Percentiles rank a stretch among this genome's conserved stretches.
Evolutionary conservation across 2,888 invertebrate species (phyloP).

Genomic region (Netelia inedita): DNA sequence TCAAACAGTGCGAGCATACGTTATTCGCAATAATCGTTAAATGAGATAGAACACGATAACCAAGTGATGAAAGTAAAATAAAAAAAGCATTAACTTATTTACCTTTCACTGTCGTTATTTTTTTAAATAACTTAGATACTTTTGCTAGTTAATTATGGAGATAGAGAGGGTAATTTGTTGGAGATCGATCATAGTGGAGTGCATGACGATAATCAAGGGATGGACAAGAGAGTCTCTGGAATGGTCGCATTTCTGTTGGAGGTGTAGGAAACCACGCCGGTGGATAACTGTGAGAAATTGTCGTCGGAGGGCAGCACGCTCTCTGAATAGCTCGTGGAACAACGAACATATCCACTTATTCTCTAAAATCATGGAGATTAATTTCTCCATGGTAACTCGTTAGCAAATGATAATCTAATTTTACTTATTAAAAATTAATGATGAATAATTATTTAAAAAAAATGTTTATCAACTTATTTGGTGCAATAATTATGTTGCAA

Average conservation of each 20-base stretch:
- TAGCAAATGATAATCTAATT: background rate
- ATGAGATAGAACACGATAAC: slow-evolving; percentile 2
- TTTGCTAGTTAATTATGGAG: background rate
- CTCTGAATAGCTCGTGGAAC: slow-evolving; percentile 13
- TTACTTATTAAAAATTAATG: background rate
- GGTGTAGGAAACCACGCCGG: slow-evolving; percentile 48
- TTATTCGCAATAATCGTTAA: slow-evolving; percentile 31
- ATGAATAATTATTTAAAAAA: background rate
- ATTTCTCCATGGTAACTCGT: no score
- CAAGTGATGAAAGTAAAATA: no score
- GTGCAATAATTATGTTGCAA: background rate
- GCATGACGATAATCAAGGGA: slow-evolving; percentile 40
- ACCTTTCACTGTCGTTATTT: background rate
- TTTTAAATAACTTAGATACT: background rate
- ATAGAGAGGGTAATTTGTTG: slow-evolving; percentile 22
- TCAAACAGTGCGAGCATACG: slow-evolving; percentile 24
- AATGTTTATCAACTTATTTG: background rate
- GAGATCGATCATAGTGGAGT: slow-evolving; percentile 45
- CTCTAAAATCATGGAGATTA: background rate
- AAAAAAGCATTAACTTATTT: background rate
- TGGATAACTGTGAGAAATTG: slow-evolving; percentile 65
- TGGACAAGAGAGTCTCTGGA: slow-evolving; percentile 18
- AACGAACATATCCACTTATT: background rate
- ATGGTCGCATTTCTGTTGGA: slow-evolving; percentile 55
- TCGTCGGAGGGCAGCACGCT: slow-evolving; percentile 79